phyloP scores from a whole-genome alignment of 2,888 invertebrate genomes.

The Molorchus minor region DNA sequence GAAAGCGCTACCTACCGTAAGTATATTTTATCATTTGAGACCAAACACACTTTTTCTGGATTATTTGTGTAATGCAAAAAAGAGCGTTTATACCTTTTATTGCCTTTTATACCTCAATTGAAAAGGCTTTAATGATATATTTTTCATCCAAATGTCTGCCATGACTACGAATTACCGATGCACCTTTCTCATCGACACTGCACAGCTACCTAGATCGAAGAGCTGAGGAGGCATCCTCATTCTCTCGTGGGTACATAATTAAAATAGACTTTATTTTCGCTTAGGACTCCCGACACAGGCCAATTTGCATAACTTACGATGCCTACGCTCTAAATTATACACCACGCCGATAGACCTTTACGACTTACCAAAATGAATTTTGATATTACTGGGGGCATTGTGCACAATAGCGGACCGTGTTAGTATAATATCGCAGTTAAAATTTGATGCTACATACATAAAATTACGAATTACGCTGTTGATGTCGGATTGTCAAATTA shows the following conservation, averaged over 20 bases:
- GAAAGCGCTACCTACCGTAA: too few relatives aligned
- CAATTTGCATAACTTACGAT: conserved; percentile 44
- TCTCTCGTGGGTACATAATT: conserved; percentile 50
- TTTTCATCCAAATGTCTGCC: too few relatives aligned
- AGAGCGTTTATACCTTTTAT: too few relatives aligned
- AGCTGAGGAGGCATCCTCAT: too few relatives aligned
- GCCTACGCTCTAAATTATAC: conserved; percentile 37
- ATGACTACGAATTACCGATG: too few relatives aligned
- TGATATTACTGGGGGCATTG: conserved; percentile 23
- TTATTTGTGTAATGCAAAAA: too few relatives aligned
- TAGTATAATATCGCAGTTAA: conserved; percentile 21
- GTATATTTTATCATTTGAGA: too few relatives aligned
- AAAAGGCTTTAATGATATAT: too few relatives aligned
- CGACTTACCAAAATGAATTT: conserved; percentile 37
- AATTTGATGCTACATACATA: conserved; percentile 12
- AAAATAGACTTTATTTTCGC: conserved; percentile 54
- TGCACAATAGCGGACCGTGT: conserved; percentile 23
- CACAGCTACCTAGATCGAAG: too few relatives aligned
- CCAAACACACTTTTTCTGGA: too few relatives aligned
- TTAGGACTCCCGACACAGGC: conserved; percentile 49
- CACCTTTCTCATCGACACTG: too few relatives aligned
- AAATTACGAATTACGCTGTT: conserved; percentile 5
- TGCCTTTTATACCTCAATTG: too few relatives aligned
- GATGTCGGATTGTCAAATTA: conserved; percentile 3
- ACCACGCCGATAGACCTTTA: conserved; percentile 40